Evolutionary conservation across 2,797 vertebrate species (phyloP).

Genomic region (Meriones psammophilus): DNA sequence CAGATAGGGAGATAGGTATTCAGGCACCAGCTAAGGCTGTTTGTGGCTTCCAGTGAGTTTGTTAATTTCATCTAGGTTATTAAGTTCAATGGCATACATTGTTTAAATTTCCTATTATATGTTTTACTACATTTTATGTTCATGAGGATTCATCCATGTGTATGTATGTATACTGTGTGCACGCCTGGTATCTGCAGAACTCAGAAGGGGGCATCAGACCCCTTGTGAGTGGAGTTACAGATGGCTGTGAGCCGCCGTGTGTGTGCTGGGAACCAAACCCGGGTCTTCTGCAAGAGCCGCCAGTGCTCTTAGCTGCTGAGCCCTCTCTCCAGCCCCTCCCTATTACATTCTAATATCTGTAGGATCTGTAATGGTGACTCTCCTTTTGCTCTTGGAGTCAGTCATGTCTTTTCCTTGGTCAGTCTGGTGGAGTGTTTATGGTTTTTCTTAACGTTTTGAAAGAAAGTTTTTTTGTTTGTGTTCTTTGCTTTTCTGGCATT

Average conservation of each 20-base stretch:
- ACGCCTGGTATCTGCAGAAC: neutral
- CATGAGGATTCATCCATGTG: neutral
- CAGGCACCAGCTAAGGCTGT: neutral
- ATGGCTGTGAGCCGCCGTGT: neutral
- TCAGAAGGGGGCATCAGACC: neutral
- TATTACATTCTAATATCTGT: neutral
- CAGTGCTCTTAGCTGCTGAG: neutral
- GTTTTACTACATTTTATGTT: neutral
- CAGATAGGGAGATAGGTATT: neutral
- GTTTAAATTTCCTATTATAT: neutral
- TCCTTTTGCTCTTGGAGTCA: neutral
- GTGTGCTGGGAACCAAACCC: neutral
- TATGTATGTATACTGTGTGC: no score
- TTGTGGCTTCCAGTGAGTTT: constrained; percentile 18
- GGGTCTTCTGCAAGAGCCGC: neutral
- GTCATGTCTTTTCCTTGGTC: neutral
- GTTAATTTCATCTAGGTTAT: constrained; percentile 33
- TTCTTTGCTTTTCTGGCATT: neutral
- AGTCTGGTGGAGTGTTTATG: neutral
- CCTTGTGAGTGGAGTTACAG: neutral
- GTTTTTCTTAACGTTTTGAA: constrained; percentile 36
- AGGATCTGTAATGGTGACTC: neutral
- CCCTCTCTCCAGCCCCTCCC: neutral
- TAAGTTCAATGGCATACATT: constrained; percentile 24
- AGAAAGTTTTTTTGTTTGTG: constrained; percentile 55